Evolutionary conservation across 2,888 invertebrate species (phyloP).

Genomic region (Epirrita christyi): DNA sequence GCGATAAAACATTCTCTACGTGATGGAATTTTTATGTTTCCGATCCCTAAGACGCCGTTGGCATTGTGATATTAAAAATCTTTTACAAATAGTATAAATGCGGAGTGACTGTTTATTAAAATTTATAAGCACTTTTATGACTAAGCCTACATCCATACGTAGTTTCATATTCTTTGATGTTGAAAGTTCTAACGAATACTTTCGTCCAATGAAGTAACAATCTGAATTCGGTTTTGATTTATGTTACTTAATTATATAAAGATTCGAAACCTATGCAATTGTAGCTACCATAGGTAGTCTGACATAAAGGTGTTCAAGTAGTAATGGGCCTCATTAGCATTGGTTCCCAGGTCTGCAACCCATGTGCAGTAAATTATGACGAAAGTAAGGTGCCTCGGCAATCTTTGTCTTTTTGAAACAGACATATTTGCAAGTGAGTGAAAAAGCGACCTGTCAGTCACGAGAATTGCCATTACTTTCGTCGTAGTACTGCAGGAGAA

Average conservation of each 20-base stretch:
- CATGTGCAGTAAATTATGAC: too few relatives aligned
- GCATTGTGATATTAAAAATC: constrained; percentile 56
- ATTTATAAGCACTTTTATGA: constrained; percentile 36
- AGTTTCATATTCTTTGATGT: constrained; percentile 27
- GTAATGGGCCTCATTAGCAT: too few relatives aligned
- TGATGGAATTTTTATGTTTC: constrained; percentile 83
- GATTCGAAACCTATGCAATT: too few relatives aligned
- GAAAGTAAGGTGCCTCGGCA: too few relatives aligned
- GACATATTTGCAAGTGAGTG: too few relatives aligned
- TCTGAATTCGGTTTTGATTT: not conserved
- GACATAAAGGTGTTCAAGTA: too few relatives aligned
- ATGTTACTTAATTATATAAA: not conserved
- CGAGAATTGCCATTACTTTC: too few relatives aligned
- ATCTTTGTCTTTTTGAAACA: too few relatives aligned
- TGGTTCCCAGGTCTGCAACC: too few relatives aligned
- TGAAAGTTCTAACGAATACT: constrained; percentile 16
- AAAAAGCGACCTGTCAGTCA: too few relatives aligned
- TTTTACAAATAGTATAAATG: constrained; percentile 44
- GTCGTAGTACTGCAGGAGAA: too few relatives aligned
- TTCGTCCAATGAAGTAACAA: not conserved
- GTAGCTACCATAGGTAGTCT: too few relatives aligned
- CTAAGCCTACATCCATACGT: constrained; percentile 20
- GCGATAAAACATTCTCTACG: constrained; percentile 75
- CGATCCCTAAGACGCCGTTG: constrained; percentile 65
- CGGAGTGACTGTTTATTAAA: constrained; percentile 30